Evolutionary conservation across 1,140 invertebrate species (phyloP).

Genomic region (Diabrotica virgifera): DNA sequence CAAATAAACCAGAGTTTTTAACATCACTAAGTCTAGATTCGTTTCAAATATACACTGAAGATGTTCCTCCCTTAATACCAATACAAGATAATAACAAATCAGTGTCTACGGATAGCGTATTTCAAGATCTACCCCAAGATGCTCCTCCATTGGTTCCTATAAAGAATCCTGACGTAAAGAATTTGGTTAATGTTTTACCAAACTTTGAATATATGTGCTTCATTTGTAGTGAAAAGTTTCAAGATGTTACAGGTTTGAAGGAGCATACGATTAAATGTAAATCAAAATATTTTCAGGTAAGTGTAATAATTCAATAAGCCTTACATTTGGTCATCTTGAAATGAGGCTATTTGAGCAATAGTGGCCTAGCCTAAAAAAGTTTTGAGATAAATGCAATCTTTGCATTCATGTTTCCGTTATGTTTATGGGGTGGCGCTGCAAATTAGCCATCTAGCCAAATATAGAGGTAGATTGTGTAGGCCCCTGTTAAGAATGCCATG

Average conservation of each 20-base stretch:
- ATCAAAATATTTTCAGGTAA: conserved; percentile 10
- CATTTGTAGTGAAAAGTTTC: conserved; percentile 32
- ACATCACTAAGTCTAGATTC: too few relatives aligned
- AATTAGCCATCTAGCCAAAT: too few relatives aligned
- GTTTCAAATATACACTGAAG: too few relatives aligned
- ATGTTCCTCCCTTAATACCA: neutral
- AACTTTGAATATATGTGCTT: conserved; percentile 28
- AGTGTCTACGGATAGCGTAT: conserved; percentile 9
- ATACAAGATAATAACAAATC: conserved; percentile 23
- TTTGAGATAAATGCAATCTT: too few relatives aligned
- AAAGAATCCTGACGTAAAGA: conserved; percentile 29
- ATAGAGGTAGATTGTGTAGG: too few relatives aligned
- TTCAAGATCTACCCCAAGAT: conserved; percentile 26
- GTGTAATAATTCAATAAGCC: neutral
- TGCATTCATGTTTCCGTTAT: too few relatives aligned
- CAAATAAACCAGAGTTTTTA: too few relatives aligned
- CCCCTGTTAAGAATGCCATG: too few relatives aligned
- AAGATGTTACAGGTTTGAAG: conserved; percentile 26
- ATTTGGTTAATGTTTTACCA: conserved; percentile 20
- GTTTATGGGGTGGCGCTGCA: too few relatives aligned
- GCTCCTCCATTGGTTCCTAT: conserved; percentile 40
- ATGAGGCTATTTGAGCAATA: too few relatives aligned
- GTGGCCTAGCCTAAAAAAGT: too few relatives aligned
- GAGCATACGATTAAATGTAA: conserved; percentile 30
- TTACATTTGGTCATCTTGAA: too few relatives aligned